Evolutionary conservation across 1,140 invertebrate species (phyloP).

Genomic region (Antheraea pernyi): DNA sequence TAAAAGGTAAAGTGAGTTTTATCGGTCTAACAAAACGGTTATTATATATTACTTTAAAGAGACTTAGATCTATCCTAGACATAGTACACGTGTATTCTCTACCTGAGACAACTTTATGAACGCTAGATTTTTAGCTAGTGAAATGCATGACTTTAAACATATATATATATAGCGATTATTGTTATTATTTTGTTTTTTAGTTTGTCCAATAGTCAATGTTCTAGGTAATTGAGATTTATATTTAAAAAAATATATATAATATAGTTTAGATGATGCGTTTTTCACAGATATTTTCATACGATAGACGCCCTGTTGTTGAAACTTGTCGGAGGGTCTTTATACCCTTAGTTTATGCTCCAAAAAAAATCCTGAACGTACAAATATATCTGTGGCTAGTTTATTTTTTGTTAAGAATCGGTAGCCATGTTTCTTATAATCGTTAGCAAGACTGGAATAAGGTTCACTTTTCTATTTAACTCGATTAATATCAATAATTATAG

Average conservation of each 20-base stretch:
- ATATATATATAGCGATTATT: constrained; percentile 25
- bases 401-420: constrained; percentile 37
- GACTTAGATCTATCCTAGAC: neutral
- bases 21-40: too few relatives aligned
- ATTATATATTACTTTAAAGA: neutral
- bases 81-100: constrained; percentile 4
- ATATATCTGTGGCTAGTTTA: constrained; percentile 38
- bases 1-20: too few relatives aligned
- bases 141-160: constrained; percentile 34
- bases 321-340: neutral
- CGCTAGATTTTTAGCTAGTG: constrained; percentile 43
- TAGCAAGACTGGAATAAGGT: constrained; percentile 59
- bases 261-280: constrained; percentile 39
- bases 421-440: constrained; percentile 13
- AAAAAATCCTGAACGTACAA: constrained; percentile 74
- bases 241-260: constrained; percentile 12
- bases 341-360: constrained; percentile 36
- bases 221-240: constrained; percentile 46
- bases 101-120: constrained; percentile 40
- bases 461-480: neutral
- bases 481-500: constrained; percentile 20
- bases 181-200: constrained; percentile 34
- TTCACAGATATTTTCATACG: constrained; percentile 34
- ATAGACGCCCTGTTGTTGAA: neutral
- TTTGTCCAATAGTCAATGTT: constrained; percentile 52